Evolutionary conservation across 2,888 invertebrate species (phyloP).

Genomic region (Caenorhabditis drosophilae): DNA sequence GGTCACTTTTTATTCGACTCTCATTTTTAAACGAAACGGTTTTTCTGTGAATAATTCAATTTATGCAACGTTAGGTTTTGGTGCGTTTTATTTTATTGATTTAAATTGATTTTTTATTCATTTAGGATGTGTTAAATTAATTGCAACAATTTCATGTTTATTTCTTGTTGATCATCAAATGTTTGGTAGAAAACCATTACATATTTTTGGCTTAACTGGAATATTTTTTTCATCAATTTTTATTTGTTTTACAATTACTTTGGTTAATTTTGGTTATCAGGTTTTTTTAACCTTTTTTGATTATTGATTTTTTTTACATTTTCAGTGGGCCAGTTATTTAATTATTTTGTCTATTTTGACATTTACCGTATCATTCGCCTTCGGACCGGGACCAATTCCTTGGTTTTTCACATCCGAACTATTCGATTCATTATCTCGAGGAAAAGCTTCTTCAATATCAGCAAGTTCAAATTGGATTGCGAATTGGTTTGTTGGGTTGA

Average conservation of each 20-base stretch:
- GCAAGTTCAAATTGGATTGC: slow-evolving; percentile 86
- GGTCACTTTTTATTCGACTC: slow-evolving; percentile 77
- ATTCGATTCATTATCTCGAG: slow-evolving; percentile 82
- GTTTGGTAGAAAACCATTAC: slow-evolving; percentile 82
- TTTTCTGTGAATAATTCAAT: slow-evolving; percentile 76
- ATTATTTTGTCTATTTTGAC: slow-evolving; percentile 79
- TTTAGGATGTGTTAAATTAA: slow-evolving; percentile 23
- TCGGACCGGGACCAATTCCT: slow-evolving; percentile 87
- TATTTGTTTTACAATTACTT: slow-evolving; percentile 74
- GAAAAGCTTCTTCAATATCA: slow-evolving; percentile 83
- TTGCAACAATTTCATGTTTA: slow-evolving; percentile 22
- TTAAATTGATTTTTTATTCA: slow-evolving; percentile 76
- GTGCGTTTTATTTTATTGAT: slow-evolving; percentile 74
- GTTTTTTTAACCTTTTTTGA: too few relatives aligned
- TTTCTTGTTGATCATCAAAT: slow-evolving; percentile 68
- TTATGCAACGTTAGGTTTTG: slow-evolving; percentile 84
- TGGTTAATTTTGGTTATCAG: slow-evolving; percentile 29
- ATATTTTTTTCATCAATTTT: slow-evolving; percentile 80
- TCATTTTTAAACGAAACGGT: slow-evolving; percentile 79
- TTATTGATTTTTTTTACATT: too few relatives aligned
- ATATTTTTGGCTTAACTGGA: slow-evolving; percentile 80
- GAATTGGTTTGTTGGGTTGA: slow-evolving; percentile 81
- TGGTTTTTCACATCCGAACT: slow-evolving; percentile 90
- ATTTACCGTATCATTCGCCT: slow-evolving; percentile 86
- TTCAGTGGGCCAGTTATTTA: slow-evolving; percentile 73